Percentiles rank a stretch among this genome's conserved stretches.
Evolutionary conservation across 2,888 invertebrate species (phyloP).

Genomic region (Hipparchia semele): DNA sequence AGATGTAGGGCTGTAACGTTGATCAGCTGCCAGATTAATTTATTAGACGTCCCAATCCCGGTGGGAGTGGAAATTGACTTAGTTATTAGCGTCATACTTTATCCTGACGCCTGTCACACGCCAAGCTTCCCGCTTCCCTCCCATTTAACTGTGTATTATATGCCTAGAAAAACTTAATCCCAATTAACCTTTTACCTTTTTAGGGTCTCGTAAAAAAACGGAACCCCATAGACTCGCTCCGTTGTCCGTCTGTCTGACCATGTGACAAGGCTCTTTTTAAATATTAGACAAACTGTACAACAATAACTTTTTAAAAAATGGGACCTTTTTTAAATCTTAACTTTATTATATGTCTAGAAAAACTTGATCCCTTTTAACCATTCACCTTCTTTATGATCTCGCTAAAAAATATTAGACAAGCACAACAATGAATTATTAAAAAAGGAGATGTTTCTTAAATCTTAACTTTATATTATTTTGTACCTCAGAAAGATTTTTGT

Average conservation of each 20-base stretch:
- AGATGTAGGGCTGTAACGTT: conserved; percentile 56
- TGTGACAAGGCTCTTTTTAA: too few relatives aligned
- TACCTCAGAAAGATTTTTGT: neutral
- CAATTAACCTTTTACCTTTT: too few relatives aligned
- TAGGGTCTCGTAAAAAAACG: too few relatives aligned
- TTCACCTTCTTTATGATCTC: neutral
- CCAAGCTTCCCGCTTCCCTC: conserved; percentile 21
- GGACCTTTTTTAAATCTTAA: too few relatives aligned
- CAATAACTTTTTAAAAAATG: too few relatives aligned
- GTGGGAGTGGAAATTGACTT: conserved; percentile 33
- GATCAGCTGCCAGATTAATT: conserved; percentile 75
- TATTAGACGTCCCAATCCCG: conserved; percentile 41
- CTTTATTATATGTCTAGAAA: conserved; percentile 8
- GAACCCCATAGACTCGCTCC: too few relatives aligned
- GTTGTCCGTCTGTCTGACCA: too few relatives aligned
- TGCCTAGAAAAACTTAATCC: conserved; percentile 5
- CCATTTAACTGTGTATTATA: conserved; percentile 30
- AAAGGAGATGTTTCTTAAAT: too few relatives aligned
- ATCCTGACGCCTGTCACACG: conserved; percentile 29
- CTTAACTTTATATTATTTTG: neutral
- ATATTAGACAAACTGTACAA: too few relatives aligned
- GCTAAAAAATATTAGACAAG: neutral
- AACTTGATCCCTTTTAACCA: conserved; percentile 8
- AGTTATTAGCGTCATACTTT: conserved; percentile 38
- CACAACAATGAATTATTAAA: too few relatives aligned